Conservation (phyloP, 2,888 invertebrate species). For the Dryocosmus kuriphilus region DNA sequence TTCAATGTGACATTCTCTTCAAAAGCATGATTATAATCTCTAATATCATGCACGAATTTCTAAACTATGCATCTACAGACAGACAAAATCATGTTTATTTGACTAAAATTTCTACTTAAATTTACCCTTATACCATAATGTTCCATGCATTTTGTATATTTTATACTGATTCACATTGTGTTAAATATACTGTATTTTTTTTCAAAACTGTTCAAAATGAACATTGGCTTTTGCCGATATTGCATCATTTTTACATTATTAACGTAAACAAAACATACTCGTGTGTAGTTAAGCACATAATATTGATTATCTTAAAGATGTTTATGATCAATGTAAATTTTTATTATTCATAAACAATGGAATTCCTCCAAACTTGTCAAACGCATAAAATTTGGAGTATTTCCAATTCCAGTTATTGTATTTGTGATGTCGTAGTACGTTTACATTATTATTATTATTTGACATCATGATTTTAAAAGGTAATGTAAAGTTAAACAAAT, state of each 20-base stretch:
- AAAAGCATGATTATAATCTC: too few relatives aligned
- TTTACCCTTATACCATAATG: too few relatives aligned
- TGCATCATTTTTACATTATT: background rate
- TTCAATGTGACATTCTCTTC: too few relatives aligned
- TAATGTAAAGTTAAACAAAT: too few relatives aligned
- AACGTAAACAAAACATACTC: background rate
- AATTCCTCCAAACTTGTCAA: background rate
- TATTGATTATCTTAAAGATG: background rate
- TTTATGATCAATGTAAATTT: background rate
- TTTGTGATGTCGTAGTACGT: background rate
- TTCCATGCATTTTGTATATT: background rate
- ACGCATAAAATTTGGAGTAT: background rate
- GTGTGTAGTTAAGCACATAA: background rate
- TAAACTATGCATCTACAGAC: too few relatives aligned
- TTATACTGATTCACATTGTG: background rate
- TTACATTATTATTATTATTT: too few relatives aligned
- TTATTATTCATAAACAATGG: background rate
- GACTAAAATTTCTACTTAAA: too few relatives aligned
- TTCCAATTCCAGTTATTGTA: background rate
- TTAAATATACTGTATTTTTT: background rate
- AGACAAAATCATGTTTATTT: too few relatives aligned
- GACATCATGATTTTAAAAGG: too few relatives aligned
- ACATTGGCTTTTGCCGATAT: background rate
- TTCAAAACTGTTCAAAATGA: too few relatives aligned
- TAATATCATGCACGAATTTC: too few relatives aligned